Evolutionary conservation across 2,888 invertebrate genomes (phyloP), one percentile per base, ranked within the genome.

Genomic region (Sussaba pulchella): DNA sequence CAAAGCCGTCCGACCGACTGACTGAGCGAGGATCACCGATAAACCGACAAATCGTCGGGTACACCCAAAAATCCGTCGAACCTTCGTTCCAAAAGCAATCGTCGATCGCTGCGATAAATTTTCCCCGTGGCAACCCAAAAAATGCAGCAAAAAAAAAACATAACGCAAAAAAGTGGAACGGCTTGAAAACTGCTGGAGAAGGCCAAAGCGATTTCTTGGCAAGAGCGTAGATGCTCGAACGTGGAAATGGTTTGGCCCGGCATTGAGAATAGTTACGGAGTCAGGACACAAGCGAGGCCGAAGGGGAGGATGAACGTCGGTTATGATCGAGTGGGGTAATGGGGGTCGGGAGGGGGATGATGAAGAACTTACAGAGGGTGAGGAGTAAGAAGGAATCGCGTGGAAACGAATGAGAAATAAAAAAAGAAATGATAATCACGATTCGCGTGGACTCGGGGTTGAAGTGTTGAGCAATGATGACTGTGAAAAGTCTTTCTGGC

Each of bases 381-480:
- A 36, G n/a, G 57, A 1, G 50, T 2, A 36, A 0, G 6, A 31
- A 14, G 36, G 2, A 26, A 26, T n/a, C n/a, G n/a, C 31, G 31
- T 9, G 24, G 24, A 52, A 2, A 12, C 12, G n/a, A 43, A 50
- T 10, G 50, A 31, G 50, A 21, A 24, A 50, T 5, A 26, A 54
- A 31, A 14, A 61, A 73, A 57, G 24, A 50, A 14, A 57, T 52
- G 2, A 78, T 82, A 83, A 84, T 85, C 66, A 79, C 76, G 85
- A 84, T 84, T 84, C 83, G 57, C 80, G 82, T 82, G n/a, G 43
- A 76, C 54, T 69, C 54, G 77, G 77, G 74, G 84, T 85, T 84
- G 78, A 85, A 71, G 54, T 52, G 77, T 59, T 52, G 63, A 50
- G 74, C 70, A 76, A 82, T 78, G 74, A 85, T 63, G 81, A 61